A percentile compares a stretch with the other conserved stretches of the same genome.
Conservation (phyloP, 2,797 vertebrate genomes). For the Poeciliopsis paucimaculata region DNA sequence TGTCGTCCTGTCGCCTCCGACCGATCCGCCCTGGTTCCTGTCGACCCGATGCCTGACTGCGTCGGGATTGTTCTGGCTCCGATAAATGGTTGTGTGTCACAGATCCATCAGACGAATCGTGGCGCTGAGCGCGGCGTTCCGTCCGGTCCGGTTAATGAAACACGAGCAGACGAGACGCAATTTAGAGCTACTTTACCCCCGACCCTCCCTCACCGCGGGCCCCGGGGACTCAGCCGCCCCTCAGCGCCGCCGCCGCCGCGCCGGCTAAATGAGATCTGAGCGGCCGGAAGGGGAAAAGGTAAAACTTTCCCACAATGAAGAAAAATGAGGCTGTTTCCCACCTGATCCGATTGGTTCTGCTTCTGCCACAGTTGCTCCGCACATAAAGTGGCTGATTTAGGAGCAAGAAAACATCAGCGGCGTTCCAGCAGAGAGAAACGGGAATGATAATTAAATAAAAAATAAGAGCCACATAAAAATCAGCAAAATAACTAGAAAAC, state of each 20-base stretch:
- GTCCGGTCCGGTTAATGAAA: constrained; percentile 85
- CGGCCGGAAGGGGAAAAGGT: constrained; percentile 65
- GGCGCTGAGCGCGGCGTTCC: constrained; percentile 75
- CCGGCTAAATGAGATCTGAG: constrained; percentile 88
- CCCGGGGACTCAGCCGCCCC: constrained; percentile 69
- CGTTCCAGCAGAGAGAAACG: neutral
- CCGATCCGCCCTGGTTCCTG: neutral
- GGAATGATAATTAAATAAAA: neutral
- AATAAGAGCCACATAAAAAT: neutral
- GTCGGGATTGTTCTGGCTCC: constrained; percentile 34
- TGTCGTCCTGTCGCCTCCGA: constrained; percentile 10
- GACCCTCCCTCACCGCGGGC: constrained; percentile 61
- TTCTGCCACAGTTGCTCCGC: constrained; percentile 23
- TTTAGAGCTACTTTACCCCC: constrained; percentile 75
- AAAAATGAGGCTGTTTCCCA: constrained; percentile 65
- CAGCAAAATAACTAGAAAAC: neutral
- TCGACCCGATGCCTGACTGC: neutral
- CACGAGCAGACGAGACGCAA: constrained; percentile 72
- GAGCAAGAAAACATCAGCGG: constrained; percentile 14
- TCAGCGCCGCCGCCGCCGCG: constrained; percentile 47
- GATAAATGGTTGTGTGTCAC: constrained; percentile 71
- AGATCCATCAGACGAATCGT: constrained; percentile 72
- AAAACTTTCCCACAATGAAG: constrained; percentile 72
- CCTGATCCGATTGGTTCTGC: constrained; percentile 1
- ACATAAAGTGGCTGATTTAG: constrained; percentile 29